Percentiles rank a stretch among this genome's conserved stretches.
These are phyloP conservation scores for Solea solea DNA, from an alignment of 2,113 vertebrate genomes.

Conservation along the genomic window DNA sequence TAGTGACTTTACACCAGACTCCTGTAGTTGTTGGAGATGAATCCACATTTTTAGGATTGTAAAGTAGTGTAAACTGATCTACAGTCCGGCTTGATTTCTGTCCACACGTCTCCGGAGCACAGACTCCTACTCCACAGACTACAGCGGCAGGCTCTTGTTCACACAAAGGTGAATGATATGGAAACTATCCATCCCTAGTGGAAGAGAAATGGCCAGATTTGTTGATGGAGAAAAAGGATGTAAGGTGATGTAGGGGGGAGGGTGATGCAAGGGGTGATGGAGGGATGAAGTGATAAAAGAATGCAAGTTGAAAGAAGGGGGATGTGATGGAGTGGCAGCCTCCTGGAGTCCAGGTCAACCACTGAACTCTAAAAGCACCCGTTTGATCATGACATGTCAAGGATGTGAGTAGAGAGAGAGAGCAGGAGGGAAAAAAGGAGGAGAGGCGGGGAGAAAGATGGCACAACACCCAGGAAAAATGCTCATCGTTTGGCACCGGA, in stretches of 20 bases:
- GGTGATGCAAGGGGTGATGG: constrained; percentile 25
- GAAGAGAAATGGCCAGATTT: constrained; percentile 63
- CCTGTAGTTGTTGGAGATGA: too few relatives aligned
- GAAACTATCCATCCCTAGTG: constrained; percentile 48
- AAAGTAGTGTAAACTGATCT: too few relatives aligned
- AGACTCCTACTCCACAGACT: too few relatives aligned
- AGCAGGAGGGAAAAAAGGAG: constrained; percentile 17
- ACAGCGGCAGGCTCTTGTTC: too few relatives aligned
- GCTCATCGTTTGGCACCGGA: constrained; percentile 60
- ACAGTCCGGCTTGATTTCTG: too few relatives aligned
- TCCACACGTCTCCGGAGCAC: too few relatives aligned
- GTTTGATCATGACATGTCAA: constrained; percentile 78
- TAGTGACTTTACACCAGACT: too few relatives aligned
- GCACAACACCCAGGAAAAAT: constrained; percentile 55
- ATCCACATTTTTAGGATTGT: too few relatives aligned
- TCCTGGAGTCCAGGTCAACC: constrained; percentile 70
- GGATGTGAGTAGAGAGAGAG: constrained; percentile 55
- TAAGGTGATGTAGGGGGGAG: constrained; percentile 49
- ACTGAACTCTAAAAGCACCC: constrained; percentile 77
- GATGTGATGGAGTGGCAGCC: constrained; percentile 55
- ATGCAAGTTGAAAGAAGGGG: constrained; percentile 42
- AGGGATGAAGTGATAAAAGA: constrained; percentile 64
- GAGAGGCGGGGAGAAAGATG: constrained; percentile 46
- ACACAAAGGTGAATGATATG: constrained; percentile 67
- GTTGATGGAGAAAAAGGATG: constrained; percentile 65